These are phyloP conservation scores for Corythornis leucogaster DNA, from an alignment of 2,797 vertebrate genomes.

Conservation along the genomic window DNA sequence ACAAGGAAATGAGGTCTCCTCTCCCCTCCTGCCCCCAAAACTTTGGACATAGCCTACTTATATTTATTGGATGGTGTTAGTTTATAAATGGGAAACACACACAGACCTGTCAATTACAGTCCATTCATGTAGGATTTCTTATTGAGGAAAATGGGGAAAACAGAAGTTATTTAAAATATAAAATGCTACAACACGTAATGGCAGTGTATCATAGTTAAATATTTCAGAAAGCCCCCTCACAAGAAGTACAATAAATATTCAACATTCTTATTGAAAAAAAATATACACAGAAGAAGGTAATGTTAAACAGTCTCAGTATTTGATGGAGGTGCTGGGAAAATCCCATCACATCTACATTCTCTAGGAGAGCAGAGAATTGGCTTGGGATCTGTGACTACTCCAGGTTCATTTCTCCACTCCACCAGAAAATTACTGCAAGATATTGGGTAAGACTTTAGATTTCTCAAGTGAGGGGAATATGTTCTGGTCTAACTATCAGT, in stretches of 20 bases:
- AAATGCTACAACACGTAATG: not conserved
- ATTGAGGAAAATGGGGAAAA: not conserved
- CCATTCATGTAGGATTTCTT: not conserved
- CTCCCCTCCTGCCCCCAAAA: not conserved
- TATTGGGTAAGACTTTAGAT: not conserved
- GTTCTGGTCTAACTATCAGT: not conserved
- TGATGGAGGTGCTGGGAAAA: not conserved
- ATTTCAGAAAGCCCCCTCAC: accelerated
- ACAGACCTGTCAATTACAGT: not conserved
- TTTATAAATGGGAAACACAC: not conserved
- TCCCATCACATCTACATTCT: not conserved
- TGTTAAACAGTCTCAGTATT: not conserved
- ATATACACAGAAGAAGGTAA: not conserved
- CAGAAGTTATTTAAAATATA: not conserved
- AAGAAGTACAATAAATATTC: not conserved
- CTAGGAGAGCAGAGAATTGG: not conserved
- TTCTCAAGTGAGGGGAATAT: not conserved
- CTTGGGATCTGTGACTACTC: not conserved
- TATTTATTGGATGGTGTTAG: not conserved
- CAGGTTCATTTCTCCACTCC: not conserved
- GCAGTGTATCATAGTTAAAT: not conserved
- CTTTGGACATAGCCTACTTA: not conserved
- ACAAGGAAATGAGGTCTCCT: not conserved
- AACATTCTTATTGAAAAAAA: not conserved
- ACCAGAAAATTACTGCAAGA: not conserved